Conservation (phyloP, 2,888 invertebrate species). For the Sialis lutaria region DNA sequence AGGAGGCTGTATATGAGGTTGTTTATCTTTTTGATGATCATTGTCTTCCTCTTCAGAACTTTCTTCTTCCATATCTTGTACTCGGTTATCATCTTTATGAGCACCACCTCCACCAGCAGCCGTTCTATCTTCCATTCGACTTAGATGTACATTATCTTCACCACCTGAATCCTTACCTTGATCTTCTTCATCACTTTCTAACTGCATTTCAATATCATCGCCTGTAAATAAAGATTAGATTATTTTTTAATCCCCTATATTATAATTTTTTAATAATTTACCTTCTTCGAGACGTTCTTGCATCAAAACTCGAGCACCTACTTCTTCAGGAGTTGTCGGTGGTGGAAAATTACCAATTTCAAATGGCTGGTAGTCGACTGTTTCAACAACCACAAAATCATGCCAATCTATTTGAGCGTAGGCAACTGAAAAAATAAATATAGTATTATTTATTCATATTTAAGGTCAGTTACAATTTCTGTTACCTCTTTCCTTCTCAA, state of each 20-base stretch:
- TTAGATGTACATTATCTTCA: slow-evolving; percentile 34
- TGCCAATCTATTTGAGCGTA: slow-evolving; percentile 99
- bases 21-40: slow-evolving; percentile 23
- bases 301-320: slow-evolving; percentile 84
- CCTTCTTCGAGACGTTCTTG: slow-evolving; percentile 67
- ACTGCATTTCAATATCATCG: slow-evolving; percentile 79
- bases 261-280: slow-evolving; percentile 20
- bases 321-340: slow-evolving; percentile 93
- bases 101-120: slow-evolving; percentile 24
- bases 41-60: slow-evolving; percentile 53
- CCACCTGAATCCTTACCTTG: slow-evolving; percentile 14
- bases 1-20: slow-evolving; percentile 36
- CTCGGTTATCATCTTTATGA: slow-evolving; percentile 35
- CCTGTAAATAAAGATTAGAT: background rate
- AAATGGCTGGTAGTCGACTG: slow-evolving; percentile 94
- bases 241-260: background rate
- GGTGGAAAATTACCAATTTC: slow-evolving; percentile 94
- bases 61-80: slow-evolving; percentile 88
- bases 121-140: slow-evolving; percentile 48
- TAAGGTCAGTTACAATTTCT: slow-evolving; percentile 6
- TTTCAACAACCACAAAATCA: slow-evolving; percentile 99
- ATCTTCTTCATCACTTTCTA: slow-evolving; percentile 62
- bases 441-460: slow-evolving; percentile 1
- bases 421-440: slow-evolving; percentile 34
- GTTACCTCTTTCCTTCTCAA: slow-evolving; percentile 75